Evolutionary conservation across 2,797 vertebrate genomes (phyloP).

Genomic region (Perodicticus potto): DNA sequence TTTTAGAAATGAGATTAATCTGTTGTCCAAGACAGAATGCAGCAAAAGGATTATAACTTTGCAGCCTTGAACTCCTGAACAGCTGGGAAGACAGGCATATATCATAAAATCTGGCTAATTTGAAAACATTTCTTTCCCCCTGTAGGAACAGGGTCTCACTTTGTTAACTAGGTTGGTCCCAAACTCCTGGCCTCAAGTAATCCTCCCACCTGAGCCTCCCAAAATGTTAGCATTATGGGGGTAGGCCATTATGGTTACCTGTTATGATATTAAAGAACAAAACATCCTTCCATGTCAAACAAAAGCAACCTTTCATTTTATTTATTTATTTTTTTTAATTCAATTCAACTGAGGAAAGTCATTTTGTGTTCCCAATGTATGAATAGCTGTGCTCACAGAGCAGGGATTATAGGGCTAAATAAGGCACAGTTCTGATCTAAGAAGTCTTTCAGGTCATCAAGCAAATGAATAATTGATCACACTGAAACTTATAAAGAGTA

Average conservation of each 20-base stretch:
- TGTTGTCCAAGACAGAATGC: background rate
- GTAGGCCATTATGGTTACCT: background rate
- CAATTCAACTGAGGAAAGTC: background rate
- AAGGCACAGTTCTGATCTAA: background rate
- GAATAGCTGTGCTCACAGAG: background rate
- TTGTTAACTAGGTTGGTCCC: background rate
- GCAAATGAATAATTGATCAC: background rate
- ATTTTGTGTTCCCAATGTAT: background rate
- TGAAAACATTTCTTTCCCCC: background rate
- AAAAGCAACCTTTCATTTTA: background rate
- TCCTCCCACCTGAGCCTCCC: background rate
- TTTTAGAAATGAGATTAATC: background rate
- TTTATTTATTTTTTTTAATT: background rate
- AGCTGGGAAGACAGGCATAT: background rate
- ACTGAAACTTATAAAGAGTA: background rate
- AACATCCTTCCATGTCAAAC: background rate
- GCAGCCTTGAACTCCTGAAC: background rate
- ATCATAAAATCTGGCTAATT: background rate
- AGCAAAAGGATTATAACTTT: background rate
- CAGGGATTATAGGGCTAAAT: background rate
- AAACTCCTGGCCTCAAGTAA: background rate
- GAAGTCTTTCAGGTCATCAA: background rate
- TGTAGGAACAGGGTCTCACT: background rate
- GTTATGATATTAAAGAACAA: conserved; percentile 36
- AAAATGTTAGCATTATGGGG: background rate